Conservation (phyloP, 2,797 vertebrate species). For the Rhynchonycteris naso region DNA sequence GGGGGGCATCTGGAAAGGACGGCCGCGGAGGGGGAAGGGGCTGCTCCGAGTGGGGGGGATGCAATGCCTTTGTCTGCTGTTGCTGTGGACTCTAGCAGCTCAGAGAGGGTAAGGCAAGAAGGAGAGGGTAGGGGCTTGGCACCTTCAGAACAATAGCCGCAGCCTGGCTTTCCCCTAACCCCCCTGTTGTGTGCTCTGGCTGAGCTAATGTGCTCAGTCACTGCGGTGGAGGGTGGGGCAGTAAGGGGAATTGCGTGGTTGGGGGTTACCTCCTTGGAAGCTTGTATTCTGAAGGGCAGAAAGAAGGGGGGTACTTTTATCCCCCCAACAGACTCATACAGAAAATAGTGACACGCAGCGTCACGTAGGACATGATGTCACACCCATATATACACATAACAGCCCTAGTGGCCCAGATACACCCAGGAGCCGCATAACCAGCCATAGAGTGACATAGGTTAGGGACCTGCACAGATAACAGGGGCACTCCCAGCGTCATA, state of each 20-base stretch:
- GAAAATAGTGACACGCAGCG: slow-evolving; percentile 59
- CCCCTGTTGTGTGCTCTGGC: slow-evolving; percentile 48
- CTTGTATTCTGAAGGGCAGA: background rate
- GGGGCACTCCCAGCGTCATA: background rate
- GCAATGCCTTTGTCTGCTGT: slow-evolving; percentile 76
- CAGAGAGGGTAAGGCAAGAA: slow-evolving; percentile 38
- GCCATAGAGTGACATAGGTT: background rate
- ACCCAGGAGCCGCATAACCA: background rate
- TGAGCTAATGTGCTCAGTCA: slow-evolving; percentile 70
- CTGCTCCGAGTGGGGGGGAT: background rate
- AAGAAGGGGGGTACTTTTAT: background rate
- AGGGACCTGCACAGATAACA: background rate
- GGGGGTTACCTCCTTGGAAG: slow-evolving; percentile 24
- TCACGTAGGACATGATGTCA: slow-evolving; percentile 70
- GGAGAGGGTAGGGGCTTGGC: slow-evolving; percentile 64
- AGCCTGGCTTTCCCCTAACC: slow-evolving; percentile 59
- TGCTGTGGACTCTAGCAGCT: slow-evolving; percentile 7
- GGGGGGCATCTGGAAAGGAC: background rate
- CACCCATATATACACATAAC: slow-evolving; percentile 43
- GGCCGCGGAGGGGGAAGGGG: background rate
- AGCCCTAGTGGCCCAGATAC: slow-evolving; percentile 71
- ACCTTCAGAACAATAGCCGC: slow-evolving; percentile 81
- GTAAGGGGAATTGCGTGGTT: background rate
- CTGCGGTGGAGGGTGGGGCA: background rate
- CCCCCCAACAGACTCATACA: background rate